A percentile compares a stretch with the other conserved stretches of the same genome.
These are phyloP conservation scores for Argopecten irradians DNA, from an alignment of 1,140 invertebrate genomes.

Conservation along the genomic window DNA sequence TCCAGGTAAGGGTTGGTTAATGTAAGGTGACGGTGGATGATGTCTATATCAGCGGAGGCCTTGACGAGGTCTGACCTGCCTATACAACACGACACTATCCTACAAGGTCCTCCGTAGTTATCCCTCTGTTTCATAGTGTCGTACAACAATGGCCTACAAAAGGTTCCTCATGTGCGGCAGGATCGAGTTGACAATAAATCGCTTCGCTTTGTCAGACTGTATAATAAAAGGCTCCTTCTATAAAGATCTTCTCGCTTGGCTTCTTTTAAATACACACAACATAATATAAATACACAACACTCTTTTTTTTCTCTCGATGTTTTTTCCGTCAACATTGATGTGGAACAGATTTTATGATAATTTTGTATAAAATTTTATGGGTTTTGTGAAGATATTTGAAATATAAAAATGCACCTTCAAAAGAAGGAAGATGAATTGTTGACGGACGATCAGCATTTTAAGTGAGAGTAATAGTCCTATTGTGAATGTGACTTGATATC, in stretches of 20 bases:
- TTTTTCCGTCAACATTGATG: background rate
- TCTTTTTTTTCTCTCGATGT: background rate
- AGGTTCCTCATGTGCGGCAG: background rate
- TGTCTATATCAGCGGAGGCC: background rate
- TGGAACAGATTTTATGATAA: background rate
- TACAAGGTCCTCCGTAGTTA: constrained; percentile 7
- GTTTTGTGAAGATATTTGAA: constrained; percentile 2
- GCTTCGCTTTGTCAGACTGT: background rate
- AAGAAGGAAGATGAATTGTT: constrained; percentile 5
- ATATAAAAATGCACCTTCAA: background rate
- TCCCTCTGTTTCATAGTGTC: background rate
- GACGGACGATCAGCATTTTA: background rate
- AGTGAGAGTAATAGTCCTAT: background rate
- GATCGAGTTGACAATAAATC: constrained; percentile 3
- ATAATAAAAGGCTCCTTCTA: background rate
- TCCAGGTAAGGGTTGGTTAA: background rate
- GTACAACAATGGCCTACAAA: background rate
- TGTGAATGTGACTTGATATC: background rate
- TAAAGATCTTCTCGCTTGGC: background rate
- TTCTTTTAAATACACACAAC: background rate
- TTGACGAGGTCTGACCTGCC: constrained; percentile 4
- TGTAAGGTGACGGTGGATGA: background rate
- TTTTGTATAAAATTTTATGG: constrained; percentile 19
- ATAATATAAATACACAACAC: constrained; percentile 5
- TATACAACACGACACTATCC: background rate